Base-by-base conservation (phyloP, 2,888 invertebrate genomes). In the Sarcophaga rosellei region DNA sequence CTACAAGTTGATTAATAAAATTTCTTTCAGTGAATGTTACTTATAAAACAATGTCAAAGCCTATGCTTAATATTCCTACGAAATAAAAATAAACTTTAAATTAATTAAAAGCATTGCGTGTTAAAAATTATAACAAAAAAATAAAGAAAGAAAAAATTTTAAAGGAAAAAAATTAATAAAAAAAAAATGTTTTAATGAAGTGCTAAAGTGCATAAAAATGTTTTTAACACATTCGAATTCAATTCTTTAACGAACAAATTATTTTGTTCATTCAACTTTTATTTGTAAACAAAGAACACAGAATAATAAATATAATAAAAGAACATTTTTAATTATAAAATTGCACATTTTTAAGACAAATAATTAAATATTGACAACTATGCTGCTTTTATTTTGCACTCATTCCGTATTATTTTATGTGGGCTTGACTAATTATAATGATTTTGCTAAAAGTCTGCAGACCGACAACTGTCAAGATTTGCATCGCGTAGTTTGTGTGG, bases 401-500 rank as follows among this genome's bases (percentile, higher is more conserved):
- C 84, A 86, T 57, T 81, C 86, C 3, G 12, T 86, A 59, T n/a
- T 86, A 21, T 86, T 86, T 78, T 86, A 84, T 62, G 45, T 86
- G 57, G 61, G 81, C 3, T 57, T 86, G 35, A 74, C 78, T 6
- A 57, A 53, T 23, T 81, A 69, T 5, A 61, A 57, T 44, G 74
- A 78, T 57, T 68, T 84, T n/a, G 57, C 66, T 0, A 84, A 78
- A 66, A 65, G 68, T 17, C 62, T 86, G 23, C 77, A 78, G 10
- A 68, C 68, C 44, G 35, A 75, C 35, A 84, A 86, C 45, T 84
- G 59, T 25, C 74, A 86, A 20, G 78, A 86, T 59, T 61, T 86
- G 75, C 86, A 84, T 0, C 81, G 80, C 47, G 86, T 84, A 65
- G 86, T 86, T n/a, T 86, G 86, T 59, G 84, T 86, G 20, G 81